phyloP scores from a whole-genome alignment of 2,888 invertebrate genomes.

The Hyposoter didymator region DNA sequence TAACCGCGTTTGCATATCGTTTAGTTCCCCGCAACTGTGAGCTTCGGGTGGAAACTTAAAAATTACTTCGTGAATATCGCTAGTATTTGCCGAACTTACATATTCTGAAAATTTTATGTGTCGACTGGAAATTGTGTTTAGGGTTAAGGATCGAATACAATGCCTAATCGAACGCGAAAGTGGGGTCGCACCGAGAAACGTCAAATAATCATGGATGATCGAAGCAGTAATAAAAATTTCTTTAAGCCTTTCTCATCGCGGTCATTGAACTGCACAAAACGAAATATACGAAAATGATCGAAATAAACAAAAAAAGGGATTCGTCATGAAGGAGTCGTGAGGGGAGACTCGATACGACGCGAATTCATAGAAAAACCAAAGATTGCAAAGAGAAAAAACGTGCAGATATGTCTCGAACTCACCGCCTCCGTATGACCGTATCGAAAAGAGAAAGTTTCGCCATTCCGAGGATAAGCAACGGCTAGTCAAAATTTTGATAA shows the following conservation, averaged over 20 bases:
- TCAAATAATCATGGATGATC: not conserved
- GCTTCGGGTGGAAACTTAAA: not conserved
- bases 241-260: not conserved
- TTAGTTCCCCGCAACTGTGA: not conserved
- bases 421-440: not conserved
- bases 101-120: not conserved
- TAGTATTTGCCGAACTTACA: not conserved
- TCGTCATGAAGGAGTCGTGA: not conserved
- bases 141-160: not conserved
- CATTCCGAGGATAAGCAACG: not conserved
- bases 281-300: not conserved
- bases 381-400: not conserved
- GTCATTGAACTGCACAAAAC: not conserved
- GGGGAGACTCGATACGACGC: not conserved
- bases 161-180: not conserved
- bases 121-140: not conserved
- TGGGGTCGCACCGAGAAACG: not conserved
- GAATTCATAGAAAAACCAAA: not conserved
- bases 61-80: not conserved
- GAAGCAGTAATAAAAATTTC: not conserved
- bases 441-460: not conserved
- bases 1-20: too few relatives aligned
- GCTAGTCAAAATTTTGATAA: slow-evolving; percentile 31
- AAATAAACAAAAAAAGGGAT: not conserved
- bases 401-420: not conserved